phyloP scores from a whole-genome alignment of 2,797 vertebrate species.

The Phaenicophaeus curvirostris region DNA sequence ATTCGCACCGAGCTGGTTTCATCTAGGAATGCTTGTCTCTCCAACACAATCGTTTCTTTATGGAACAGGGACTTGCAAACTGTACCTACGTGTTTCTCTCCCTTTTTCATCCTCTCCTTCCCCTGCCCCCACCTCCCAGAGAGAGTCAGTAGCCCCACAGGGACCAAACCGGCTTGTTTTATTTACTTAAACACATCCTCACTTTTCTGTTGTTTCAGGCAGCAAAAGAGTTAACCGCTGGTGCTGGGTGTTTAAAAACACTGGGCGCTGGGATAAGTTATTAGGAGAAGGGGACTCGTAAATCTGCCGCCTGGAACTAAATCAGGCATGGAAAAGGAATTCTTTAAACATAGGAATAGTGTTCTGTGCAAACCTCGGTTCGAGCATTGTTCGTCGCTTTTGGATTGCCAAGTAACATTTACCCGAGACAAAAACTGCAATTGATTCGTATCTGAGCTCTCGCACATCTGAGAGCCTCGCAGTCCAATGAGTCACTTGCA shows the following conservation, averaged over 20 bases:
- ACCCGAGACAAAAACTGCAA: conserved; percentile 65
- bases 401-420: conserved; percentile 58
- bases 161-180: background rate
- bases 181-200: background rate
- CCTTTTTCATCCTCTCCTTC: background rate
- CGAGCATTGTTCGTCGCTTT: conserved; percentile 35
- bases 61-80: conserved; percentile 5
- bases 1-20: background rate
- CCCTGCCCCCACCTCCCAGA: background rate
- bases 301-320: conserved; percentile 60
- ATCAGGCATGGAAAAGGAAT: conserved; percentile 57
- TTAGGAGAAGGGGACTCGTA: conserved; percentile 59
- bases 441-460: conserved; percentile 64
- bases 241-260: conserved; percentile 24
- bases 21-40: conserved; percentile 1
- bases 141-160: background rate
- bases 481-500: conserved; percentile 66
- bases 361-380: conserved; percentile 37
- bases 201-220: background rate
- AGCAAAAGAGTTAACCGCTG: conserved; percentile 67
- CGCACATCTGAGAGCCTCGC: conserved; percentile 66
- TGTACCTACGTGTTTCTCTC: background rate
- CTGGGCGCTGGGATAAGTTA: conserved; percentile 48
- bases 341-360: conserved; percentile 63
- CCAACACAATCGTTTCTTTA: conserved; percentile 38